Evolutionary conservation across 2,113 vertebrate genomes (phyloP).

Genomic region (Corvus moneduloides): DNA sequence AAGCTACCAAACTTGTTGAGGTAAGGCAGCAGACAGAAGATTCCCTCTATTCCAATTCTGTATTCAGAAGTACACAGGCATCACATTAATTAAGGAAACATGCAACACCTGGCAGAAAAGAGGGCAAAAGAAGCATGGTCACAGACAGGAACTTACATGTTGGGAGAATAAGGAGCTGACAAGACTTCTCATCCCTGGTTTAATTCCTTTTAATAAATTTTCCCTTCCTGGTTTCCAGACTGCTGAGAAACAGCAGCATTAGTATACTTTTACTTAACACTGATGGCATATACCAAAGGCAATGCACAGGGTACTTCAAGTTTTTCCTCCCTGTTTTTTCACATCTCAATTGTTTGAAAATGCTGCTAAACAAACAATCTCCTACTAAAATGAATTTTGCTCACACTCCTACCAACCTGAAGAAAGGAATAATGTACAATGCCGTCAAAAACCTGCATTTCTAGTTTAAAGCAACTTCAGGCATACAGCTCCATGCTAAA

Average conservation of each 20-base stretch:
- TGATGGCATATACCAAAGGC: background rate
- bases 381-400: background rate
- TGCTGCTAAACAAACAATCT: background rate
- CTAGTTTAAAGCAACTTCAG: background rate
- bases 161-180: background rate
- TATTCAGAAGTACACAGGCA: background rate
- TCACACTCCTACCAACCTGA: background rate
- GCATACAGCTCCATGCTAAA: background rate
- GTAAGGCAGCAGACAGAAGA: background rate
- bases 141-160: background rate
- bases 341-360: background rate
- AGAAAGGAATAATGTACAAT: background rate
- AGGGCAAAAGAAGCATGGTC: background rate
- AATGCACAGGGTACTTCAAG: background rate
- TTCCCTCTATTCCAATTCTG: background rate
- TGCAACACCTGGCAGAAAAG: background rate
- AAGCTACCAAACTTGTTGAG: background rate
- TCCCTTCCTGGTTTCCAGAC: background rate
- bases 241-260: background rate
- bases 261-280: background rate
- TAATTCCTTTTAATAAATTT: background rate
- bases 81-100: background rate
- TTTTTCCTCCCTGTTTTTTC: background rate
- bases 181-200: background rate
- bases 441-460: background rate